Evolutionary conservation across 2,113 vertebrate genomes (phyloP).

Genomic region (Bos indicus): DNA sequence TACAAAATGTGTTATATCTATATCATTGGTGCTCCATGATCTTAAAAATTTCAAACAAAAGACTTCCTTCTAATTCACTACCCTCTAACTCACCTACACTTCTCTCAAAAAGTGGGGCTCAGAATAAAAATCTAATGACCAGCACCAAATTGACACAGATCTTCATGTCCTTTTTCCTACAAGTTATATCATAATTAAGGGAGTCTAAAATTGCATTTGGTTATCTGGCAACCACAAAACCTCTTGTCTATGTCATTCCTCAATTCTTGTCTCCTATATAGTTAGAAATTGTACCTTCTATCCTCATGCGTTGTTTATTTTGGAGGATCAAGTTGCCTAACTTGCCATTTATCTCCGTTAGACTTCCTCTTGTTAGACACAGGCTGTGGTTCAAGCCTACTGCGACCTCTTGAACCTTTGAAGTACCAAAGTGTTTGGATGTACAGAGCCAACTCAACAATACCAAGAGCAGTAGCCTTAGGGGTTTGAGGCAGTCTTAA

Average conservation of each 20-base stretch:
- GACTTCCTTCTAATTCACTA: background rate
- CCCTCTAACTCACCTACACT: background rate
- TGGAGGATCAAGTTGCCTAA: background rate
- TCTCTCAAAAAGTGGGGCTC: background rate
- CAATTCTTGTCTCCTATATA: background rate
- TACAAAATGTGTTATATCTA: background rate
- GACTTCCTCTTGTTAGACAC: background rate
- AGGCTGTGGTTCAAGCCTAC: background rate
- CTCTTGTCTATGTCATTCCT: background rate
- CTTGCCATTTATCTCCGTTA: background rate
- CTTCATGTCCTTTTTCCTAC: background rate
- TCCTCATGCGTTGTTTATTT: background rate
- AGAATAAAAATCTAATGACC: background rate
- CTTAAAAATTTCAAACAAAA: background rate
- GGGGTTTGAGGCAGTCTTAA: background rate
- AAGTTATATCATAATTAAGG: background rate
- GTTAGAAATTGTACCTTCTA: background rate
- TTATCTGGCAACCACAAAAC: background rate
- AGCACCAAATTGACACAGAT: background rate
- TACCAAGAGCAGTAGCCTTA: background rate
- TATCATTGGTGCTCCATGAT: background rate
- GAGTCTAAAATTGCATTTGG: background rate
- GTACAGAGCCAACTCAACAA: background rate
- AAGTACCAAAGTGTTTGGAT: background rate
- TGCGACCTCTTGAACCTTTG: background rate